phyloP scores from a whole-genome alignment of 2,888 invertebrate species.

The Fragum sueziense region DNA sequence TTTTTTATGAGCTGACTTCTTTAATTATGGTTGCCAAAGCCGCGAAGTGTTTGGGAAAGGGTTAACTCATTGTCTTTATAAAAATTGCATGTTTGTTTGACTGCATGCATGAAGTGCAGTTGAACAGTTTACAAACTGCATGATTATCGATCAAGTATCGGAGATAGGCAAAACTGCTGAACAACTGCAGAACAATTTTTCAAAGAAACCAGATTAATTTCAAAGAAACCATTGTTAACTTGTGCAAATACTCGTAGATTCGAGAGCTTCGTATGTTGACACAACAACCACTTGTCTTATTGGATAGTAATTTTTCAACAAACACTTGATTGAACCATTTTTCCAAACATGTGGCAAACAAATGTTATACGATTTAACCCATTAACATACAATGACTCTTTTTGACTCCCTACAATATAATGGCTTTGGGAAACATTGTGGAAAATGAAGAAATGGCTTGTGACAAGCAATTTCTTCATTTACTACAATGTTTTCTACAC shows the following conservation, averaged over 20 bases:
- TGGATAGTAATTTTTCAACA: background rate
- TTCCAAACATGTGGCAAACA: too few relatives aligned
- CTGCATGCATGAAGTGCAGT: background rate
- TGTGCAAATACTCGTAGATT: background rate
- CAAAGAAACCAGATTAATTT: background rate
- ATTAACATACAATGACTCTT: too few relatives aligned
- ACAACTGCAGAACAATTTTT: too few relatives aligned
- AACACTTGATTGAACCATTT: background rate
- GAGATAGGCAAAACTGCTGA: background rate
- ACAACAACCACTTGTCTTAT: background rate
- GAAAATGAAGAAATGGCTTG: too few relatives aligned
- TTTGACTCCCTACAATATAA: too few relatives aligned
- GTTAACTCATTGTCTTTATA: background rate
- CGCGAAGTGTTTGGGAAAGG: background rate
- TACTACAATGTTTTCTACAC: too few relatives aligned
- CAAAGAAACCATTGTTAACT: background rate
- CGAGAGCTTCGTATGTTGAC: background rate
- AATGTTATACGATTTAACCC: too few relatives aligned
- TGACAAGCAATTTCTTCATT: too few relatives aligned
- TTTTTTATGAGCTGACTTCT: too few relatives aligned
- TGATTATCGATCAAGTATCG: background rate
- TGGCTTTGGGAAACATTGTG: too few relatives aligned
- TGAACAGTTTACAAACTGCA: too few relatives aligned
- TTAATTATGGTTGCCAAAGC: background rate
- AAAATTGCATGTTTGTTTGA: too few relatives aligned